Percentiles rank a stretch among this genome's conserved stretches.
phyloP scores from a whole-genome alignment of 2,113 vertebrate genomes.

The Neogobius melanostomus region DNA sequence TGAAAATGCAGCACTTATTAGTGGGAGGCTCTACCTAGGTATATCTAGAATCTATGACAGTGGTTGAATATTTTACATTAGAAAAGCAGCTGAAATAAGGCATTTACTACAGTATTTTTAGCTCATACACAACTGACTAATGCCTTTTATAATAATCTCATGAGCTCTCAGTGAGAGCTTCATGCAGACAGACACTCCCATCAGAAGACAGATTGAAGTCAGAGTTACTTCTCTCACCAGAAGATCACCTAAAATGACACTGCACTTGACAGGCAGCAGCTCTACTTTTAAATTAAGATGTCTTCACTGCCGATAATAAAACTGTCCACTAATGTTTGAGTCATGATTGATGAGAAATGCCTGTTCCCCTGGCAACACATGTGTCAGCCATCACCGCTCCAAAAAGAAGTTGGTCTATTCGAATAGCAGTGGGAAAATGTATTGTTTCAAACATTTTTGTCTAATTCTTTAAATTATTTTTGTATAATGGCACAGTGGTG shows the following conservation, averaged over 20 bases:
- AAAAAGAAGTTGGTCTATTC: slow-evolving; percentile 24
- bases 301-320: slow-evolving; percentile 23
- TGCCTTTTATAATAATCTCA: slow-evolving; percentile 5
- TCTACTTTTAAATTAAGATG: slow-evolving; percentile 17
- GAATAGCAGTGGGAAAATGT: neutral
- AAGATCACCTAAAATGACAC: neutral
- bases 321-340: slow-evolving; percentile 26
- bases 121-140: no score
- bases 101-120: neutral
- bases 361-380: slow-evolving; percentile 44
- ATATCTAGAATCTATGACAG: neutral
- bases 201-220: slow-evolving; percentile 3
- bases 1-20: no score
- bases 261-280: neutral
- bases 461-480: no score
- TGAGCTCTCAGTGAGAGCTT: neutral
- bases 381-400: slow-evolving; percentile 9
- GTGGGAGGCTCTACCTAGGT: no score
- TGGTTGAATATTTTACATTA: neutral
- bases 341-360: slow-evolving; percentile 32
- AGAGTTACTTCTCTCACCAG: slow-evolving; percentile 1
- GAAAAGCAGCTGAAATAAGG: neutral
- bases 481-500: no score
- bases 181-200: neutral
- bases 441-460: neutral